A percentile compares a stretch with the other conserved stretches of the same genome.
Conservation (phyloP, 2,113 vertebrate genomes). For the Ceyx cyanopectus region DNA sequence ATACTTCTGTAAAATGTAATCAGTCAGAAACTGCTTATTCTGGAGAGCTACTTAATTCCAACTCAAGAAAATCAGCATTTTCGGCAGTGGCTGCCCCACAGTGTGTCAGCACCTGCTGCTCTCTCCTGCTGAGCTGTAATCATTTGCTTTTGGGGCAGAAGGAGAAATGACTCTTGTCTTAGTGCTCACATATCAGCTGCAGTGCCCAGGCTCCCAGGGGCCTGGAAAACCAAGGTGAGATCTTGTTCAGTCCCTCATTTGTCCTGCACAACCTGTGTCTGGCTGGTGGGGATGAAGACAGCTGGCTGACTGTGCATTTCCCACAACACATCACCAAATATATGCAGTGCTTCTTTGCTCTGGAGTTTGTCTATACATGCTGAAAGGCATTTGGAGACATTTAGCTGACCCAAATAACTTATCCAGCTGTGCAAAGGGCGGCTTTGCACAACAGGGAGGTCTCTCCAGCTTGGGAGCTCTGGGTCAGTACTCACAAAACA, state of each 20-base stretch:
- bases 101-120: neutral
- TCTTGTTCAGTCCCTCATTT: fast-evolving
- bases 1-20: neutral
- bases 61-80: neutral
- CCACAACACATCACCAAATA: neutral
- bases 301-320: neutral
- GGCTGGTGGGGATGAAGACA: neutral
- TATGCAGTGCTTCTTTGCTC: neutral
- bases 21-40: neutral
- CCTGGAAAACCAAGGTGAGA: neutral
- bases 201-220: neutral
- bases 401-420: fast-evolving
- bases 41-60: neutral
- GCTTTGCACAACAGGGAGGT: neutral
- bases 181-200: neutral
- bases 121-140: neutral
- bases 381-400: neutral
- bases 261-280: fast-evolving
- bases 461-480: neutral
- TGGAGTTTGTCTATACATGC: neutral
- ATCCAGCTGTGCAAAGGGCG: neutral
- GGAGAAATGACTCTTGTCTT: neutral
- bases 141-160: neutral
- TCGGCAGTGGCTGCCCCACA: neutral
- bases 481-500: neutral